phyloP scores from a whole-genome alignment of 2,888 invertebrate genomes.

The Carterocephalus palaemon region DNA sequence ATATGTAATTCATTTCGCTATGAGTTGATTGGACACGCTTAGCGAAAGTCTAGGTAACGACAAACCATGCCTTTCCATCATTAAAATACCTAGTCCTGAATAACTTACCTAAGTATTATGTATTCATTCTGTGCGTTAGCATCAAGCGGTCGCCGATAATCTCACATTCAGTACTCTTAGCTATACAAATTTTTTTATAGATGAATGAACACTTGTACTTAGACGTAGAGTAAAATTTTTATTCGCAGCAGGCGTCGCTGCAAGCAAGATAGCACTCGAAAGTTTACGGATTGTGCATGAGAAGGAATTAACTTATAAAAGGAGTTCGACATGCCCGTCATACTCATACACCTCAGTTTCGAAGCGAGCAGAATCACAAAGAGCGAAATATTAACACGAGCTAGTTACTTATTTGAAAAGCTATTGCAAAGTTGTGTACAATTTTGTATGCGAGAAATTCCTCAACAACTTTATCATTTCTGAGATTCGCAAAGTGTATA shows the following conservation, averaged over 20 bases:
- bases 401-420: constrained; percentile 69
- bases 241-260: constrained; percentile 45
- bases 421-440: constrained; percentile 63
- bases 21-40: too few species aligned
- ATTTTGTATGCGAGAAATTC: constrained; percentile 53
- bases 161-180: constrained; percentile 5
- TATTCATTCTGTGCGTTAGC: too few species aligned
- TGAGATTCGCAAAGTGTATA: constrained; percentile 30
- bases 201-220: neutral
- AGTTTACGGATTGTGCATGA: constrained; percentile 68
- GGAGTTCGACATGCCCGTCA: constrained; percentile 62
- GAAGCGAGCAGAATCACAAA: constrained; percentile 61
- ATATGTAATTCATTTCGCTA: too few species aligned
- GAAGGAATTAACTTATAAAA: constrained; percentile 70
- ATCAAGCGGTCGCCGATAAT: neutral
- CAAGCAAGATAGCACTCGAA: constrained; percentile 48
- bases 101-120: too few species aligned
- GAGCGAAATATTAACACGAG: constrained; percentile 69
- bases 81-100: too few species aligned
- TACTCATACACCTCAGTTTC: constrained; percentile 45
- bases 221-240: constrained; percentile 36
- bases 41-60: too few species aligned
- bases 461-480: constrained; percentile 57
- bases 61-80: too few species aligned
- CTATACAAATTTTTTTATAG: constrained; percentile 16